phyloP scores from a whole-genome alignment of 1,140 invertebrate genomes.

The Drepana arcuata region DNA sequence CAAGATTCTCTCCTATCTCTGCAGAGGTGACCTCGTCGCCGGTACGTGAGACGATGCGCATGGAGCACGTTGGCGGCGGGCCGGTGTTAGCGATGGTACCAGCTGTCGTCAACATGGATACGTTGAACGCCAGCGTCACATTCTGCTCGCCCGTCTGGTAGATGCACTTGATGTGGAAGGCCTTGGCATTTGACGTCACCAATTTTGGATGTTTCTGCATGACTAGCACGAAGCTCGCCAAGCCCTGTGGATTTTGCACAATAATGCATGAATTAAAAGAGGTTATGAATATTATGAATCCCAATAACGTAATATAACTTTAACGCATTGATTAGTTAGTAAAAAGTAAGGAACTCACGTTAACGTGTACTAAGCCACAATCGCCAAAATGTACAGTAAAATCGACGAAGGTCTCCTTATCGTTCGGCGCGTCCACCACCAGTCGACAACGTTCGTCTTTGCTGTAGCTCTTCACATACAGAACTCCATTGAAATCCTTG shows the following conservation, averaged over 20 bases:
- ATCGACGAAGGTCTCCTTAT: conserved; percentile 79
- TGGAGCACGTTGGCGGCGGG: conserved; percentile 92
- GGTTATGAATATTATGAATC: too few relatives aligned
- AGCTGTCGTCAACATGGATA: conserved; percentile 95
- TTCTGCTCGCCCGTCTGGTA: conserved; percentile 95
- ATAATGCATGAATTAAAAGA: too few relatives aligned
- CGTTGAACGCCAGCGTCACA: conserved; percentile 93
- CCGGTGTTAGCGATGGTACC: conserved; percentile 96
- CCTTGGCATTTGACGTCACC: conserved; percentile 94
- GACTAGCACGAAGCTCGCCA: conserved; percentile 92
- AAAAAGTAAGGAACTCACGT: conserved; percentile 84
- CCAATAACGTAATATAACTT: too few relatives aligned
- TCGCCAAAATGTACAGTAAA: conserved; percentile 94
- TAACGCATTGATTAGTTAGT: too few relatives aligned
- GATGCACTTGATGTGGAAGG: conserved; percentile 95
- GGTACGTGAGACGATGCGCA: conserved; percentile 90
- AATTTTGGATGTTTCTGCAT: conserved; percentile 96
- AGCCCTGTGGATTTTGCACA: conserved; percentile 83
- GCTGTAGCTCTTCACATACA: conserved; percentile 95
- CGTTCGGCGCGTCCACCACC: conserved; percentile 82
- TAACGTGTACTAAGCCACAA: conserved; percentile 92
- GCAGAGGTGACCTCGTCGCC: conserved; percentile 92
- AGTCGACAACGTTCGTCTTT: conserved; percentile 91
- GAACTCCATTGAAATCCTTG: conserved; percentile 89
- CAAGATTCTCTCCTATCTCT: conserved; percentile 93